Base-by-base conservation (phyloP, 2,113 vertebrate genomes). In the Hydrochoerus hydrochaeris region DNA sequence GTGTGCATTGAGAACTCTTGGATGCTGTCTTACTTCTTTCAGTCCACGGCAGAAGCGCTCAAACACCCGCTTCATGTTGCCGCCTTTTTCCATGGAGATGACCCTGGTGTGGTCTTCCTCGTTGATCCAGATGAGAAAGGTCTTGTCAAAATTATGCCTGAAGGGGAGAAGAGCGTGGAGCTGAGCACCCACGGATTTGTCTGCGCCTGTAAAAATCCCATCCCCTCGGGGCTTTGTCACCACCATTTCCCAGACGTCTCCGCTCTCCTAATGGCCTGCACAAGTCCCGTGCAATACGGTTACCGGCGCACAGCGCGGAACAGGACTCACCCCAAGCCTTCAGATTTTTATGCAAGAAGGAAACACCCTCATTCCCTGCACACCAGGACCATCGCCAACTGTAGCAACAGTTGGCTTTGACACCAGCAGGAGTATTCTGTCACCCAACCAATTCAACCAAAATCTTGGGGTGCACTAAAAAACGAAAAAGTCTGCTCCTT, bases 31-130 rank as follows among this genome's bases (percentile, higher is more conserved):
- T 98, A 99, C 99, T 98, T 99, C 99, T 97, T 99, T 99, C 4
- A 99, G 98, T 95, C 99, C 99, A 91, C 98, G 98, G 96, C 99
- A 99, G 98, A 99, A 99, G 85, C 99, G 99, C 89, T 99, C 99
- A 98, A 99, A 99, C 82, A 99, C 99, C 41, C 99, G 98, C 94
- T 99, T 99, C 99, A 99, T 99, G 96, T 99, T 99, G 92, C 99
- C 99, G 60, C 99, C 99, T 95, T 99, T 99, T 97, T 99, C 99
- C 99, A 99, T 99, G 92, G 99, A 99, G 98, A 99, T 99, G 87
- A 99, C 98, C 95, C 99, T 98, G 69, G 99, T 99, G 97, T 99
- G 99, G 97, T 99, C 99, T 95, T 99, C 99, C 95, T 99, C 99
- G 92, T 99, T 99, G 98, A 99, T 98, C 99, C 99, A 99, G 98